Conservation (phyloP, 2,797 vertebrate genomes). For the Helarctos malayanus region DNA sequence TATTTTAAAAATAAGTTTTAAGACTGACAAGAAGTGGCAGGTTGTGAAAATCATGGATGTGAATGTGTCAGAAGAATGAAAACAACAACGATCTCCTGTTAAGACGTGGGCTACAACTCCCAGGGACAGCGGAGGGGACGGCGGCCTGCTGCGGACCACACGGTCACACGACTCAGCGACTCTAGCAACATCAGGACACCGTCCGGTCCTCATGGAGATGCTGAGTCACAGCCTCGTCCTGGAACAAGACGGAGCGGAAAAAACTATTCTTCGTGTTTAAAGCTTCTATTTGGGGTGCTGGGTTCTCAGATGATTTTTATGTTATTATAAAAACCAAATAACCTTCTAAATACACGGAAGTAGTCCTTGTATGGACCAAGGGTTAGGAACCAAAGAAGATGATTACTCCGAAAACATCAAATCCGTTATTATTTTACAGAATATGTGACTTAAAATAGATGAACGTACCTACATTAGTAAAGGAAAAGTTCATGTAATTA, state of each 20-base stretch:
- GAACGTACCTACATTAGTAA: background rate
- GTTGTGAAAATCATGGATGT: background rate
- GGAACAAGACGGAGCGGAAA: background rate
- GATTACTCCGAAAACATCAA: slow-evolving; percentile 44
- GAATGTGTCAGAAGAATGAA: background rate
- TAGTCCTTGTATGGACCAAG: background rate
- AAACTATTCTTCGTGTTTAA: background rate
- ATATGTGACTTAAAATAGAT: background rate
- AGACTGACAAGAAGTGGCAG: background rate
- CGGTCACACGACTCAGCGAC: background rate
- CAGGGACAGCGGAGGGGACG: background rate
- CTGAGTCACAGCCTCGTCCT: background rate
- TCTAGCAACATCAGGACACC: background rate
- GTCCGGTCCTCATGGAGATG: background rate
- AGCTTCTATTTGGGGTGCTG: background rate
- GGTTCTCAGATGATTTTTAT: background rate
- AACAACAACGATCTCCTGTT: background rate
- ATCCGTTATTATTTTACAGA: background rate
- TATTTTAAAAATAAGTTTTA: slow-evolving; percentile 19
- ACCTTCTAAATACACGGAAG: background rate
- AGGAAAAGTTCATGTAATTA: slow-evolving; percentile 12
- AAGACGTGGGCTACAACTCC: background rate
- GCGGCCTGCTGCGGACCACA: background rate
- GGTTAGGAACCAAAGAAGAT: slow-evolving; percentile 3
- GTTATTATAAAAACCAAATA: background rate